These are phyloP conservation scores for Nesospiza acunhae DNA, from an alignment of 2,113 vertebrate species.

Conservation along the genomic window DNA sequence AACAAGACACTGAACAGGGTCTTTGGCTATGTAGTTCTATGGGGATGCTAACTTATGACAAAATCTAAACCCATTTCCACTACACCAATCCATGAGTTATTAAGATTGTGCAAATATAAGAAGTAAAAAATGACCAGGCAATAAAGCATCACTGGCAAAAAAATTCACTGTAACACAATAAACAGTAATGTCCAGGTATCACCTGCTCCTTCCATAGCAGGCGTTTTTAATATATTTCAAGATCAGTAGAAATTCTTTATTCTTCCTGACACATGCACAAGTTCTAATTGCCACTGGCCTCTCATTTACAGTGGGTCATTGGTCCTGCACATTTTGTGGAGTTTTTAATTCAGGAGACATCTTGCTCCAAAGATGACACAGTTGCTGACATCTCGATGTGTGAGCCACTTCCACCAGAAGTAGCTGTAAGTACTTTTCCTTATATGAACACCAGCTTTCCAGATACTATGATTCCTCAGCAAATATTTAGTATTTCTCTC, in stretches of 20 bases:
- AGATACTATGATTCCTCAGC: background rate
- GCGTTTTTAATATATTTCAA: background rate
- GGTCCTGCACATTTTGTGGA: constrained; percentile 61
- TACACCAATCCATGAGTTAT: background rate
- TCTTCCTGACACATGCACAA: background rate
- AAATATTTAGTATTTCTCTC: background rate
- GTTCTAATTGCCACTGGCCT: background rate
- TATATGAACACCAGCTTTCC: background rate
- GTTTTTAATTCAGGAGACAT: constrained; percentile 68
- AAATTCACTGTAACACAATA: background rate
- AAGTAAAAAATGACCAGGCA: background rate
- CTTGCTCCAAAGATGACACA: background rate
- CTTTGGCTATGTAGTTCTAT: background rate
- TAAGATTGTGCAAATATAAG: background rate
- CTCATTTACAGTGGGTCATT: constrained; percentile 39
- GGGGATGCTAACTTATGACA: background rate
- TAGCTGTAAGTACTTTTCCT: constrained; percentile 32
- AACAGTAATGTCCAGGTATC: background rate
- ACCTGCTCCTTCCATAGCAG: background rate
- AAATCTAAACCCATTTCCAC: background rate
- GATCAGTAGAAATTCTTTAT: background rate
- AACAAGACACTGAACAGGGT: background rate
- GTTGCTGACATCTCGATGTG: constrained; percentile 13
- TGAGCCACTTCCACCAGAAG: background rate
- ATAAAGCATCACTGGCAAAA: background rate